Conservation (phyloP, 1,140 invertebrate genomes). For the Heliconius eleuchia region DNA sequence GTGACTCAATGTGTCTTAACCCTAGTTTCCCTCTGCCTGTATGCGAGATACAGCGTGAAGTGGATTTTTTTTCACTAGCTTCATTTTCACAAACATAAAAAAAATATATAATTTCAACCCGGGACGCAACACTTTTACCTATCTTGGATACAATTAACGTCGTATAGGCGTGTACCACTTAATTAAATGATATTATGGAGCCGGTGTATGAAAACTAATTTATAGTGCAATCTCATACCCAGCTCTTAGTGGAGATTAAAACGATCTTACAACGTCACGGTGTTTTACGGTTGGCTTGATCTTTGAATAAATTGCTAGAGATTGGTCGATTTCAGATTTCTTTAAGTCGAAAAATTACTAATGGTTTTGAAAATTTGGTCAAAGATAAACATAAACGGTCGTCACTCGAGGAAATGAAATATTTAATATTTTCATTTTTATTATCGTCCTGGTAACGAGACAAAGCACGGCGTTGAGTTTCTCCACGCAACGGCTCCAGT, state of each 20-base stretch:
- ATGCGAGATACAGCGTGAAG: not conserved
- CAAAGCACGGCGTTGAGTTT: too few relatives aligned
- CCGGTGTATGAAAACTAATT: constrained; percentile 38
- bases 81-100: not conserved
- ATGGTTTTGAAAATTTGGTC: not conserved
- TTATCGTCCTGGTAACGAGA: too few relatives aligned
- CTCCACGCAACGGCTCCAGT: too few relatives aligned
- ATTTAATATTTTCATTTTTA: too few relatives aligned
- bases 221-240: constrained; percentile 27
- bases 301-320: constrained; percentile 23
- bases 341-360: not conserved
- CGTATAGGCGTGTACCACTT: constrained; percentile 45
- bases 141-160: constrained; percentile 45
- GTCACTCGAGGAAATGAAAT: too few relatives aligned
- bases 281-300: constrained; percentile 26
- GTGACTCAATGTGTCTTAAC: too few relatives aligned
- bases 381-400: not conserved
- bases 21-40: too few relatives aligned
- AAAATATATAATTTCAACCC: not conserved
- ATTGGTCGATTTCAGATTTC: not conserved
- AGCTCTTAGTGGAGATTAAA: constrained; percentile 31
- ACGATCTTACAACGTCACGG: constrained; percentile 26
- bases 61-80: not conserved
- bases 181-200: constrained; percentile 51
- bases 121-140: constrained; percentile 14